phyloP scores from a whole-genome alignment of 2,113 vertebrate species.

The Elaphurus davidianus region DNA sequence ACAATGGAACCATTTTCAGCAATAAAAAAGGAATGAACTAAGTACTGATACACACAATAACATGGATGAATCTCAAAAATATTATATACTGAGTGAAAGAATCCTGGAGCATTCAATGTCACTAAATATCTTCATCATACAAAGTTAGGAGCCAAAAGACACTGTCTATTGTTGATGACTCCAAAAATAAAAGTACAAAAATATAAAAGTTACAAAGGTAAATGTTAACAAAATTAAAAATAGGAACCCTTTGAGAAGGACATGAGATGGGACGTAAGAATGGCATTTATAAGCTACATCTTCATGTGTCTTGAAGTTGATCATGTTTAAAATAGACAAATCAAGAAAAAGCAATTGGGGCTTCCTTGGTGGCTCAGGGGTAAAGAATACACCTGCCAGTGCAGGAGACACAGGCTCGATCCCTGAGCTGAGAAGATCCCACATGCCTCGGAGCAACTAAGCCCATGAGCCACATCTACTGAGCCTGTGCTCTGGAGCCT shows the following conservation, averaged over 20 bases:
- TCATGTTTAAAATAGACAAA: background rate
- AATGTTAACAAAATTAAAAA: constrained; percentile 3
- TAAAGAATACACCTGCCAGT: background rate
- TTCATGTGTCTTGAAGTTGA: background rate
- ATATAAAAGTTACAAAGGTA: background rate
- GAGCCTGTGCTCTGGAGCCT: background rate
- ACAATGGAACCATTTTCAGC: background rate
- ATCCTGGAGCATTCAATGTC: background rate
- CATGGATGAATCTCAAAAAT: background rate
- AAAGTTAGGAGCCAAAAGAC: background rate
- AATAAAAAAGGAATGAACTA: background rate
- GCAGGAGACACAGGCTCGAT: background rate
- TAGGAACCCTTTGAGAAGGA: background rate
- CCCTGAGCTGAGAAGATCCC: background rate
- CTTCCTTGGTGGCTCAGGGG: background rate
- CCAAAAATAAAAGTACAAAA: background rate
- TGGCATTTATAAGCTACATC: background rate
- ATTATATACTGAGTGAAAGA: background rate
- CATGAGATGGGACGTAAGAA: background rate
- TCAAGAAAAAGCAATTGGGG: background rate
- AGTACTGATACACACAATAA: background rate
- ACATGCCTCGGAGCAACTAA: background rate
- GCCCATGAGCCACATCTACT: background rate
- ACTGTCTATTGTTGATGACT: background rate
- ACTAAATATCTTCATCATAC: background rate